Percentiles rank a stretch among this genome's conserved stretches.
These are phyloP conservation scores for Hipparchia semele DNA, from an alignment of 2,888 invertebrate species.

Conservation along the genomic window DNA sequence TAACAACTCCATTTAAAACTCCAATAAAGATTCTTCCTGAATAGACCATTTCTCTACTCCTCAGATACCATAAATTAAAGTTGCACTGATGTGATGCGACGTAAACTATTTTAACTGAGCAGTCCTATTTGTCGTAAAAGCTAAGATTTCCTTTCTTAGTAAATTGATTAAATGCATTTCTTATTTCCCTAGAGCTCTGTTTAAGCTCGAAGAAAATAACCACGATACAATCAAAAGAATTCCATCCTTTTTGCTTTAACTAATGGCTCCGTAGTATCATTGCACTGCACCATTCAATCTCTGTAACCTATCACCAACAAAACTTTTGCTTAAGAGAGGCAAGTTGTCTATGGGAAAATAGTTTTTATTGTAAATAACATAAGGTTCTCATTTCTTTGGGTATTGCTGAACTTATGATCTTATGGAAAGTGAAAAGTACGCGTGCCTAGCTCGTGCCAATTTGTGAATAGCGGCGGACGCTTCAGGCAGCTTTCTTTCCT, in stretches of 20 bases:
- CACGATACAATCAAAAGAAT: constrained; percentile 63
- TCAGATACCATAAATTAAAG: neutral
- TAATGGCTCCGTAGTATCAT: constrained; percentile 71
- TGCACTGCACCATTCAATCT: constrained; percentile 74
- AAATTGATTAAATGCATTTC: constrained; percentile 38
- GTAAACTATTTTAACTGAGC: constrained; percentile 12
- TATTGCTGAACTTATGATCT: constrained; percentile 44
- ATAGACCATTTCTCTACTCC: neutral
- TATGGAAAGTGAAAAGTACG: constrained; percentile 52
- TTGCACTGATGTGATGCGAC: constrained; percentile 8
- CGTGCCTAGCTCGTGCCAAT: constrained; percentile 82
- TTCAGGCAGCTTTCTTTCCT: constrained; percentile 79
- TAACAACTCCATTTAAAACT: neutral
- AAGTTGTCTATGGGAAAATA: constrained; percentile 28
- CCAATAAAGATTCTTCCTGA: neutral
- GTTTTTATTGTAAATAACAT: constrained; percentile 19
- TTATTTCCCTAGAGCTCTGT: constrained; percentile 36
- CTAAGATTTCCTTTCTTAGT: constrained; percentile 30
- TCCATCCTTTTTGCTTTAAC: constrained; percentile 66
- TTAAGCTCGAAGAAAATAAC: constrained; percentile 40
- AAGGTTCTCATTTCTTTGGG: constrained; percentile 46
- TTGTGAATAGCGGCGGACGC: constrained; percentile 80
- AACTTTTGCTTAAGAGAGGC: constrained; percentile 40
- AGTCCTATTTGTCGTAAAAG: constrained; percentile 13
- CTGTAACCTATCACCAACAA: constrained; percentile 56